A percentile compares a stretch with the other conserved stretches of the same genome.
phyloP scores from a whole-genome alignment of 2,888 invertebrate species.

The Ormia ochracea region DNA sequence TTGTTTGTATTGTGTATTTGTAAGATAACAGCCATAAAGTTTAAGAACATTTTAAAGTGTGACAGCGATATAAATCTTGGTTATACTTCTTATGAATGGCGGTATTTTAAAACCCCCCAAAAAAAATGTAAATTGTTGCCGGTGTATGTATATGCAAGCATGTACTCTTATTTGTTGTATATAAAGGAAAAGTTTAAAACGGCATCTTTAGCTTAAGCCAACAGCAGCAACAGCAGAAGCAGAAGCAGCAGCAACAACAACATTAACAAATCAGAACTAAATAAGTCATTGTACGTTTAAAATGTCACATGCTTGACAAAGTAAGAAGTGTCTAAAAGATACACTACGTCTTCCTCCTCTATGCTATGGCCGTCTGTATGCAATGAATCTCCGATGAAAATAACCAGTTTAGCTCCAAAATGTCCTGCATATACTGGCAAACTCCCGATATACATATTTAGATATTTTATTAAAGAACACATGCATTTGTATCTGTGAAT shows the following conservation, averaged over 20 bases:
- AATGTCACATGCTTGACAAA: conserved; percentile 59
- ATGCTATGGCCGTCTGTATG: background rate
- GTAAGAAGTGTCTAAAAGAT: conserved; percentile 18
- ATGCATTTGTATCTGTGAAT: background rate
- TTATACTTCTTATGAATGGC: conserved; percentile 61
- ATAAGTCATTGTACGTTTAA: conserved; percentile 61
- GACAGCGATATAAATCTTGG: conserved; percentile 59
- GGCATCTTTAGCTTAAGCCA: conserved; percentile 35
- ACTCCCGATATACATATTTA: conserved; percentile 3
- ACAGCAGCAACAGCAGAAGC: conserved; percentile 1
- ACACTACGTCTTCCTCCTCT: background rate
- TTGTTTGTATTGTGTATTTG: background rate
- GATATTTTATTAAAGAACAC: background rate
- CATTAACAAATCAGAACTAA: conserved; percentile 15
- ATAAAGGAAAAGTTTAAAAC: conserved; percentile 48
- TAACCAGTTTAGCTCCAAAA: conserved; percentile 30
- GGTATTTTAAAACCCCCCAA: conserved; percentile 52
- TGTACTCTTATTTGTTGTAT: too few relatives aligned
- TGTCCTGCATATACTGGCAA: conserved; percentile 15
- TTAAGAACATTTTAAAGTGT: conserved; percentile 57
- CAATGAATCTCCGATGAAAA: conserved; percentile 2
- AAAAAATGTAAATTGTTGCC: background rate
- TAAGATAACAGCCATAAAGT: conserved; percentile 17
- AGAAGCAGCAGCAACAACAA: background rate
- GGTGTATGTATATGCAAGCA: too few relatives aligned